Evolutionary conservation across 2,888 invertebrate genomes (phyloP), one percentile per base, ranked within the genome.

Genomic region (Zonitis immaculata): DNA sequence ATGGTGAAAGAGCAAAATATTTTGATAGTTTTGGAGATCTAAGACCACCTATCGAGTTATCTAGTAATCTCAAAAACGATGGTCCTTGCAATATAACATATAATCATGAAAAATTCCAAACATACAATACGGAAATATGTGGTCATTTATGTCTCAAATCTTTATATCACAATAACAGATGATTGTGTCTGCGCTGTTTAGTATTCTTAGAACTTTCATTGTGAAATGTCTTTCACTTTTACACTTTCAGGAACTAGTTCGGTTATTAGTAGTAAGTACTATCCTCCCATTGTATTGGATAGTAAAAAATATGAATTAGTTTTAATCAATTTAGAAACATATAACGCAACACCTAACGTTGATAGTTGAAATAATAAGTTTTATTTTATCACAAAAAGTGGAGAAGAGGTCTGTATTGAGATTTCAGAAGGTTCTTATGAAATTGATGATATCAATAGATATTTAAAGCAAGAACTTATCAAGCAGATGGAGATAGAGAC

Each of bases 271-370:
- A 51, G 47, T n/a, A 57, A 57, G 53, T 52, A 56, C 52, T 58
- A 56, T 20, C 61, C 62, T n/a, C 42, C 56, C 6, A 51, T 62
- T 5, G 48, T 60, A 42, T 42, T 62, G 32, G 7, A 5, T 22
- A 26, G 3, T 49, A 39, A 54, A 46, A 45, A 52, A 30, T 62
- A 62, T 46, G 61, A 63, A 42, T 59, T 61, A 44, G 59, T 56
- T 18, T 49, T 62, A 6, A 39, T 62, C 7, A 53, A 52, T 50
- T 53, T 63, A 12, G 48, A 57, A 59, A 58, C 60, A 11, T 60
- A 60, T 39, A 61, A 64, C 48, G 60, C 64, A n/a, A 61, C 62
- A 12, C 62, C 62, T 3, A 54, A 54, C 12, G 28, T 54, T 32
- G 39, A 54, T 47, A 16, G 8, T 14, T 35, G 14, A 3, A 54